Conservation (phyloP, 2,113 vertebrate genomes). For the Ellobius talpinus region DNA sequence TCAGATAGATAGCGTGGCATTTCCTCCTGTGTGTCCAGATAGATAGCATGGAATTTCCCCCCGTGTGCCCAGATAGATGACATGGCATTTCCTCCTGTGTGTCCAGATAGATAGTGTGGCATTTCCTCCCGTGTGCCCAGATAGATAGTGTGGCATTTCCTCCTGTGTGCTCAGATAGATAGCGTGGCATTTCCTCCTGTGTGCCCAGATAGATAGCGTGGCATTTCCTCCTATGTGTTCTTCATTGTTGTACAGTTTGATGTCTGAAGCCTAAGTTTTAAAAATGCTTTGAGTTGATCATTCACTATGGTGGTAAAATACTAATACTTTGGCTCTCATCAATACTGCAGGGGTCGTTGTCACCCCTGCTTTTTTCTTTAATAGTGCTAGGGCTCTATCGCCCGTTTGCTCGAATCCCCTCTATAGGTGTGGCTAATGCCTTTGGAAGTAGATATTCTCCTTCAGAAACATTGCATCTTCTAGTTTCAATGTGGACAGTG, state of each 20-base stretch:
- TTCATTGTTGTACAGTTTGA: background rate
- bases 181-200: too few relatives aligned
- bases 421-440: background rate
- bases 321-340: background rate
- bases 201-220: background rate
- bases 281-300: background rate
- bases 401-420: background rate
- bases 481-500: background rate
- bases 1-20: background rate
- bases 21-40: background rate
- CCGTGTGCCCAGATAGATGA: background rate
- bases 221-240: background rate
- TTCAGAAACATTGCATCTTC: background rate
- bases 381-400: background rate
- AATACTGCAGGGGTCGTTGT: background rate
- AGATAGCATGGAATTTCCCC: too few relatives aligned
- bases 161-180: background rate
- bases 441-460: background rate
- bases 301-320: background rate
- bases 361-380: background rate
- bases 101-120: background rate
- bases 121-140: background rate
- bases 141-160: background rate
- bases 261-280: background rate
- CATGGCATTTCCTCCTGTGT: background rate